Conservation (phyloP, 2,113 vertebrate genomes). For the Protobothrops mucrosquamatus region DNA sequence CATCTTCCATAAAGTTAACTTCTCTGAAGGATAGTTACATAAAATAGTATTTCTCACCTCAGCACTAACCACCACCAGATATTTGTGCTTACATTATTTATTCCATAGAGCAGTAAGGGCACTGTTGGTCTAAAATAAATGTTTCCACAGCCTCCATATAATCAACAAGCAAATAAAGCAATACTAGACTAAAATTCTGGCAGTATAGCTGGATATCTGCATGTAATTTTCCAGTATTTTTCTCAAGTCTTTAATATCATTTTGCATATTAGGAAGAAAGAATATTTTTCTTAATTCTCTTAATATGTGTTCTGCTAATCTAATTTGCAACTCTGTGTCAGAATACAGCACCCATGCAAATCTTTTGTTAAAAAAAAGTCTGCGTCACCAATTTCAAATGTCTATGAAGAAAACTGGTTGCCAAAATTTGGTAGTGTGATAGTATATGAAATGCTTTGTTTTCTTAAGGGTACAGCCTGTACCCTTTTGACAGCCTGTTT, state of each 20-base stretch:
- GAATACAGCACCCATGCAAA: neutral
- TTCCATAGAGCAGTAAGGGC: neutral
- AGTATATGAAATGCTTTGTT: neutral
- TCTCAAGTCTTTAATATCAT: neutral
- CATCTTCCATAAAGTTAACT: neutral
- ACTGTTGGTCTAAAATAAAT: neutral
- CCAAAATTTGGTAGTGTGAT: neutral
- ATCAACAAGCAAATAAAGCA: neutral
- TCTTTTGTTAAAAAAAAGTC: neutral
- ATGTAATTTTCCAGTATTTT: neutral
- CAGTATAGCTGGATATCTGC: neutral
- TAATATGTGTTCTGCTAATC: neutral
- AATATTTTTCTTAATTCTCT: neutral
- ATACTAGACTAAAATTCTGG: neutral
- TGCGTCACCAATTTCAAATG: neutral
- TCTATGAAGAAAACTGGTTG: neutral
- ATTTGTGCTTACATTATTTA: neutral
- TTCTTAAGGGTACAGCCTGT: neutral
- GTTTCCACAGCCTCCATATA: neutral
- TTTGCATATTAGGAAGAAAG: neutral
- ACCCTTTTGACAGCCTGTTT: neutral
- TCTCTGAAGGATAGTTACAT: neutral
- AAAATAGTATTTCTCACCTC: neutral
- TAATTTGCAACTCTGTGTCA: neutral
- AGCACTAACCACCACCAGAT: neutral